Percentiles rank a stretch among this genome's conserved stretches.
These are phyloP conservation scores for Caiman crocodilus DNA, from an alignment of 2,797 vertebrate genomes.

Conservation along the genomic window DNA sequence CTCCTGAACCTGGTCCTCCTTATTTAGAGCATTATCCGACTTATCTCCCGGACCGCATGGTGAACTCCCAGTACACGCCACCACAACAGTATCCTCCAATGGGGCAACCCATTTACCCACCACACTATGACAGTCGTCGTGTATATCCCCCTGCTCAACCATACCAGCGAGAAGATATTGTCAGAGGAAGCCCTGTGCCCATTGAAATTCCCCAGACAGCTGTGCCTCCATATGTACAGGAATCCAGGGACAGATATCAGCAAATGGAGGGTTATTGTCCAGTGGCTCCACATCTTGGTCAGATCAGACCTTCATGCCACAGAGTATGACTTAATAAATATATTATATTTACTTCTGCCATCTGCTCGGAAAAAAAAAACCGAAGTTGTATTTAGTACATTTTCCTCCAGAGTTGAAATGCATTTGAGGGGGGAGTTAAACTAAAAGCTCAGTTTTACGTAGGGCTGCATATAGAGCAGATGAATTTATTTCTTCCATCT, in stretches of 20 bases:
- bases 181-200: conserved; percentile 92
- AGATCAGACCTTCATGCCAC: conserved; percentile 89
- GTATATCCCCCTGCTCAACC: conserved; percentile 88
- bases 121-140: conserved; percentile 90
- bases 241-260: conserved; percentile 92
- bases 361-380: not conserved
- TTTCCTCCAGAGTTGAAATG: accelerated
- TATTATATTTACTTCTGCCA: accelerated
- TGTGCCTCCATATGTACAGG: conserved; percentile 90
- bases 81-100: conserved; percentile 86
- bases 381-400: not conserved
- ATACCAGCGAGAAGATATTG: conserved; percentile 91
- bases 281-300: conserved; percentile 85
- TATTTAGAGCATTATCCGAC: conserved; percentile 92
- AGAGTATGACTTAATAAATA: conserved; percentile 82
- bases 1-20: conserved; percentile 85
- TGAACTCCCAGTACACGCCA: conserved; percentile 85
- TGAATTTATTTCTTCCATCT: not conserved
- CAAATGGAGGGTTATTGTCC: conserved; percentile 91
- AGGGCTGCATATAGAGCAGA: accelerated
- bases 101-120: conserved; percentile 84
- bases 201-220: conserved; percentile 88
- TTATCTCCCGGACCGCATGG: conserved; percentile 87
- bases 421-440: not conserved
- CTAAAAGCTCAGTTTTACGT: not conserved